Evolutionary conservation across 2,797 vertebrate species (phyloP), one percentile per base, ranked within the genome.

Genomic region (Cynopterus sphinx): DNA sequence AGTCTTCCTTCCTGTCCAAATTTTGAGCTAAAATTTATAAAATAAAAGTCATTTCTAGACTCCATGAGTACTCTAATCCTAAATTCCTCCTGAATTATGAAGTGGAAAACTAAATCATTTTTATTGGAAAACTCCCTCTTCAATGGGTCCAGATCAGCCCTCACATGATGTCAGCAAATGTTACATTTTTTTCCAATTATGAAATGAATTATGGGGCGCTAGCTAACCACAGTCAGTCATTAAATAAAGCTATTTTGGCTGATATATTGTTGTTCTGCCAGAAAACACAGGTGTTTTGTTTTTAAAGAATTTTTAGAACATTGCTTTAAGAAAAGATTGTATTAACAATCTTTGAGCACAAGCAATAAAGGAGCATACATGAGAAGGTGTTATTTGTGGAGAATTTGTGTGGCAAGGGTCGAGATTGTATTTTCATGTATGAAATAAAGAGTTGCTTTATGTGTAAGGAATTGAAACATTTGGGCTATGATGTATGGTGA

Each of bases 141-240:
- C 94, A 97, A 3, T 95, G 79, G 92, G 93, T 98, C 96, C 97
- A 98, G 98, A 97, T 96, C 96, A 98, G 91, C 43, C 87, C 79
- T 98, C 91, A 95, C 94, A 98, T 98, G 97, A 98, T 97, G 97
- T 98, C 97, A 98, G 96, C 96, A 98, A 98, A 98, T 95, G 85
- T 95, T 97, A 96, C 96, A 98, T 98, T 98, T 98, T 98, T 98
- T 98, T 95, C 97, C 97, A 98, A 57, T 98, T 98, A 98, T 98
- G 97, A 98, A 98, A 98, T 98, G 91, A 98, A 96, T 98, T 98
- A 98, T 97, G 93, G 91, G 93, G 95, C 79, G 51, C 95, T 97
- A 97, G 91, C 70, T 98, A 94, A 97, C 95, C 92, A 97, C 91
- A 97, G 95, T 94, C 93, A 96, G 96, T 96, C 97, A 87, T 98